Evolutionary conservation across 2,888 invertebrate species (phyloP), one percentile per base, ranked within the genome.

Genomic region (Ormyrus nitidulus): DNA sequence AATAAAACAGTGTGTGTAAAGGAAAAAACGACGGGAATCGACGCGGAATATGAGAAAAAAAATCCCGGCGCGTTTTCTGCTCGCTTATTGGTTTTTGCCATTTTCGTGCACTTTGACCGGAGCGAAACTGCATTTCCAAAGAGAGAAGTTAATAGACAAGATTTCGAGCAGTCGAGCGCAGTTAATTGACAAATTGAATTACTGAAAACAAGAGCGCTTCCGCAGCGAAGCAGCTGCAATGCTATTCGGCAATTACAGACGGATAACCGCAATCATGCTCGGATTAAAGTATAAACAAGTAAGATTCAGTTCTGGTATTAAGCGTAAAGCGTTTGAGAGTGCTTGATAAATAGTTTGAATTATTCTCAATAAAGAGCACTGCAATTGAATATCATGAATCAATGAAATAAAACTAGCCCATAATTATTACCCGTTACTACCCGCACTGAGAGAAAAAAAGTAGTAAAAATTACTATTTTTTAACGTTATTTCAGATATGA

Each of bases 191-290:
- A 61, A 76, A 76, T 77, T 54, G 19, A 54, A 70, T 62, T 56
- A 53, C 9, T 13, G 6, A 11, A 19, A 13, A 46, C 5, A 34
- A 7, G 69, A 11, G 11, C 48, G 10, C 48, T 61, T 48, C 10
- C n/a, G 59, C 44, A 44, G 56, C 48, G 49, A 48, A 58, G 65
- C 11, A 34, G 48, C 56, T 19, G 19, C 69, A 58, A 13, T 19
- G 61, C 13, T 1, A 46, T 49, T 34, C 68, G 75, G 61, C 68
- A 68, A 77, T 77, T 77, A 77, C 48, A 19, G 19, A 19, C 70
- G 64, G 64, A 70, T 77, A 70, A 70, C 77, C 77, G 48, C 69
- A 70, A n/a, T 70, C 70, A 69, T 68, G 19, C 62, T 66, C 66
- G 58, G 62, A 34, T 54, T 68, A 54, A 11, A 11, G 54, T 44